Percentiles rank a stretch among this genome's conserved stretches.
These are phyloP conservation scores for Geopemphigus sp. DNA, from an alignment of 1,140 invertebrate species.

Conservation along the genomic window DNA sequence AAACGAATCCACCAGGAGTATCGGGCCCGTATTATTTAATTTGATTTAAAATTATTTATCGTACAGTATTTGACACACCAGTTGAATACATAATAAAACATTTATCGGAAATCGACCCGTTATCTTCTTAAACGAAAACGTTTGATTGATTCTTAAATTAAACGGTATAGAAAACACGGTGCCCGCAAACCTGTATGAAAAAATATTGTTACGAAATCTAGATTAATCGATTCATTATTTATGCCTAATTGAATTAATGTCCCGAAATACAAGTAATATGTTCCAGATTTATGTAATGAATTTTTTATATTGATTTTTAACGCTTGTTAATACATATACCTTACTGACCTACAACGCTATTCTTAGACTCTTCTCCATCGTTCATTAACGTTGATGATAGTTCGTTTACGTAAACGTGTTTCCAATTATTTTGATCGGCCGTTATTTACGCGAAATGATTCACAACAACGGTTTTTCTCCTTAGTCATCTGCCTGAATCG, in stretches of 20 bases:
- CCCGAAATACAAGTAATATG: too few relatives aligned
- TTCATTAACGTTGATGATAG: too few relatives aligned
- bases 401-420: not conserved
- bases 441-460: not conserved
- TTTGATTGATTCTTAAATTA: not conserved
- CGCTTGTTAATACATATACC: too few relatives aligned
- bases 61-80: not conserved
- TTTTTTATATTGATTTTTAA: too few relatives aligned
- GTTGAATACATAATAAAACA: not conserved
- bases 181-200: not conserved
- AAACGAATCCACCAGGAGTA: not conserved
- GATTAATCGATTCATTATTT: constrained; percentile 21
- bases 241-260: not conserved
- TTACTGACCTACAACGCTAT: too few relatives aligned
- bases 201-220: not conserved
- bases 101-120: constrained; percentile 10
- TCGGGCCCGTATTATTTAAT: not conserved
- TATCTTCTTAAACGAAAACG: not conserved
- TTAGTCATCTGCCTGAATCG: not conserved
- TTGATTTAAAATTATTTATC: not conserved
- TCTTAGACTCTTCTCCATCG: too few relatives aligned
- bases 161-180: not conserved
- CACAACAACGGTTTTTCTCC: not conserved
- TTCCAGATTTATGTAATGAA: too few relatives aligned
- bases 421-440: not conserved